These are phyloP conservation scores for Castor canadensis DNA, from an alignment of 2,113 vertebrate species.

Conservation along the genomic window DNA sequence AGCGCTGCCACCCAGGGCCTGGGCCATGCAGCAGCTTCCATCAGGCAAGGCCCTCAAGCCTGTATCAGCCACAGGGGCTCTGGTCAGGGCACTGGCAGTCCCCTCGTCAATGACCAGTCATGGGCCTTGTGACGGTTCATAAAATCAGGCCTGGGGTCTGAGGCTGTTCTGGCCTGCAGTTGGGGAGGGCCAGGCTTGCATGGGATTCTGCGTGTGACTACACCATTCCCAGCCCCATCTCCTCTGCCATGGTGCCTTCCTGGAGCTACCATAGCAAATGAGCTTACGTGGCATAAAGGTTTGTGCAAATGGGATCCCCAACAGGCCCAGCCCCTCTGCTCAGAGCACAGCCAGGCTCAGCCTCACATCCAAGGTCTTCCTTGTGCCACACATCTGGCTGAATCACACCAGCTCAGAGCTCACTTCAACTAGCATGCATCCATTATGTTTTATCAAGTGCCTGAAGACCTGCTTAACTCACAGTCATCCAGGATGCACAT, in stretches of 20 bases:
- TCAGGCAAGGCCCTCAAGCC: background rate
- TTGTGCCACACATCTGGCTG: background rate
- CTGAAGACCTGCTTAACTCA: background rate
- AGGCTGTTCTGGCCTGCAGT: fast-evolving
- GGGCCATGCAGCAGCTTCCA: background rate
- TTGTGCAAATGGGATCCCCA: background rate
- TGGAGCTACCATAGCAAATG: background rate
- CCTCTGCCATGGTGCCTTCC: background rate
- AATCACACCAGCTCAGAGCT: background rate
- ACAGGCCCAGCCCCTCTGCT: background rate
- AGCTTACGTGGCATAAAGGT: background rate
- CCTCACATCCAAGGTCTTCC: background rate
- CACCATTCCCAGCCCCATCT: background rate
- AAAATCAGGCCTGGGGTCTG: background rate
- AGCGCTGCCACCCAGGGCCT: background rate
- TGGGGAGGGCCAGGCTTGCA: no score
- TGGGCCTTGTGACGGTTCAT: background rate
- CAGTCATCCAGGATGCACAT: background rate
- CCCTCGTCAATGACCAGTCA: background rate
- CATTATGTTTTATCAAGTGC: background rate
- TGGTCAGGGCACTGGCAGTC: background rate
- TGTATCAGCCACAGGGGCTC: background rate
- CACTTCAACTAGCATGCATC: background rate
- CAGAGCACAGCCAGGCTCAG: background rate
- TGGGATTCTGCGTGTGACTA: background rate